Base-by-base conservation (phyloP, 1,140 invertebrate species). In the Atopsyche davidsoni region DNA sequence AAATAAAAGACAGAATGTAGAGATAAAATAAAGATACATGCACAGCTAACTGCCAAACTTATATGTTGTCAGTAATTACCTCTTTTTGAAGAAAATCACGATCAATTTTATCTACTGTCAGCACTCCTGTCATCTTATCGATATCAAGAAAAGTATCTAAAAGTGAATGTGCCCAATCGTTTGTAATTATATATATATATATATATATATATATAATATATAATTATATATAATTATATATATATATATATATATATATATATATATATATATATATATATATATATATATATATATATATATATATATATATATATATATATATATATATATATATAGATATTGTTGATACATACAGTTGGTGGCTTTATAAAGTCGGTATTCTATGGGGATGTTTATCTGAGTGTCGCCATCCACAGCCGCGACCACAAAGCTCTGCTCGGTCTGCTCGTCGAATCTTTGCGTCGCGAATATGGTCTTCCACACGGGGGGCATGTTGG, bases 401-500 rank as follows among this genome's bases (percentile, higher is more conserved):
- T 66, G 69, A 1, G 70, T 72, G 55, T 79, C 77, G 9, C 75
- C 76, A 51, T 79, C 76, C n/a, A 77, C 70, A 1, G 77, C 76
- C 23, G 57, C 56, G 1, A 78, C 66, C 3, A 50, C 56, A 46
- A 69, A 73, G 46, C 54, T 54, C 57, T 68, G 65, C 0, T 32
- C 18, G 1, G 65, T 65, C 60, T 76, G 75, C 62, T 78, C 75
- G 17, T 71, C 60, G 45, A 77, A 74, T 45, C 66, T 69, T 58
- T 73, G 68, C 0, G 75, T 69, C 0, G 75, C 66, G 43, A 73
- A 75, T 13, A 73, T 66, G 51, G 64, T 65, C 2, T 68, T 64
- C 76, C 76, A 79, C 9, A 65, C 64, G 7, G 78, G 78, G 2
- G 66, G 65, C 13, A 68, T 63, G 57, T 72, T 69, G 23, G 75